Conservation (phyloP, 2,888 invertebrate species). For the Priapulus caudatus region DNA sequence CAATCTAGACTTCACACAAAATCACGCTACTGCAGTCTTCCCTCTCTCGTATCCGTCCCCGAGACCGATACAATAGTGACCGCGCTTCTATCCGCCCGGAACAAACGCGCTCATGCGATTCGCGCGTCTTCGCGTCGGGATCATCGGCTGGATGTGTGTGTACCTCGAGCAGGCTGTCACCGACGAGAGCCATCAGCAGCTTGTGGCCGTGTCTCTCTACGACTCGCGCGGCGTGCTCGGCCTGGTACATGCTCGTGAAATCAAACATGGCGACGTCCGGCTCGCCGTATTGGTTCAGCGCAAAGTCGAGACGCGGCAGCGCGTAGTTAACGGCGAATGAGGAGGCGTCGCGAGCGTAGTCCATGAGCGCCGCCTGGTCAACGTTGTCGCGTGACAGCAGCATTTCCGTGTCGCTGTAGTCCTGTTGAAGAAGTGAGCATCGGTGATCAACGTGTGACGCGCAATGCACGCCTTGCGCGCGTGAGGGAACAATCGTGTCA, state of each 20-base stretch:
- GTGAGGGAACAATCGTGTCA: no score
- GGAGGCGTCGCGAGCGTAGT: slow-evolving; percentile 88
- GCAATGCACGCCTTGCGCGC: no score
- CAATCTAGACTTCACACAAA: no score
- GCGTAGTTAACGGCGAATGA: slow-evolving; percentile 79
- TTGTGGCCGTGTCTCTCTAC: slow-evolving; percentile 60
- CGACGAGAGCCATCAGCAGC: slow-evolving; percentile 77
- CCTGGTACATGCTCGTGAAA: slow-evolving; percentile 96
- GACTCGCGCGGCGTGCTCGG: slow-evolving; percentile 83
- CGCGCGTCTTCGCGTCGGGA: no score
- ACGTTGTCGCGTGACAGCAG: slow-evolving; percentile 79
- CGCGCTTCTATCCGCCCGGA: no score
- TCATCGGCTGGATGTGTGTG: no score
- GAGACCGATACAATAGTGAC: no score
- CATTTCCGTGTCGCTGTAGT: slow-evolving; percentile 75
- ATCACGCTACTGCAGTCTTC: no score
- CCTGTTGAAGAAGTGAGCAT: no score
- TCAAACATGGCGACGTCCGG: slow-evolving; percentile 98
- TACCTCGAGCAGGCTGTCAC: slow-evolving; percentile 86
- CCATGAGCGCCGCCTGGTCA: slow-evolving; percentile 70
- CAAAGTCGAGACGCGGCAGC: slow-evolving; percentile 78
- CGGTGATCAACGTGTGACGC: no score
- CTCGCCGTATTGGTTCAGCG: slow-evolving; percentile 92
- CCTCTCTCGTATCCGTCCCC: no score
- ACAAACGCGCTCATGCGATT: no score